phyloP scores from a whole-genome alignment of 2,797 vertebrate genomes.

The Dipus sagitta region DNA sequence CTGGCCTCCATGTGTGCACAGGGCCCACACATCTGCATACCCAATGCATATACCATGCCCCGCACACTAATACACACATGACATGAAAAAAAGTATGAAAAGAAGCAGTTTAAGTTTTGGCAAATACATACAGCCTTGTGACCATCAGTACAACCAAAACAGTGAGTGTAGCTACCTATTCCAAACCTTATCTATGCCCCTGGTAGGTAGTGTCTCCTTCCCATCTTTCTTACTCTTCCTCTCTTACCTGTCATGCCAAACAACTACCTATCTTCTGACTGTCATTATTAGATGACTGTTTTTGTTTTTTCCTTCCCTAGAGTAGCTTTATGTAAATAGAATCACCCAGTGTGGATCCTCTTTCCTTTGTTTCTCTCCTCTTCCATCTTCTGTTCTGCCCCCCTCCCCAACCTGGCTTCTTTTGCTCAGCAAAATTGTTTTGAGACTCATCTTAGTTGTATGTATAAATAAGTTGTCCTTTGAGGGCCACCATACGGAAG shows the following conservation, averaged over 20 bases:
- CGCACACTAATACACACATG: no score
- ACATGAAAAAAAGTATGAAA: background rate
- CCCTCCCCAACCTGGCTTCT: background rate
- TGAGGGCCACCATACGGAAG: background rate
- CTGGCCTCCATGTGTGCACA: no score
- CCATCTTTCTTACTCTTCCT: background rate
- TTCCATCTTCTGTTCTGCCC: background rate
- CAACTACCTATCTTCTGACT: background rate
- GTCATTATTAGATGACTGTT: background rate
- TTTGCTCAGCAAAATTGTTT: constrained; percentile 54
- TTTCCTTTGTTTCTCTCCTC: background rate
- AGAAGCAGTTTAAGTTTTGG: background rate
- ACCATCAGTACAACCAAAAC: background rate
- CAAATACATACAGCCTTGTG: background rate
- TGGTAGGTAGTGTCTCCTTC: background rate
- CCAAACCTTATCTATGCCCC: background rate
- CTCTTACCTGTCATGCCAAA: background rate
- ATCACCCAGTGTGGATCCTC: background rate
- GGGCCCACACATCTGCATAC: no score
- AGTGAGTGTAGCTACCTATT: background rate
- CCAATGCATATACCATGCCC: no score
- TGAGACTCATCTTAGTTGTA: background rate
- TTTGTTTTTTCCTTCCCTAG: background rate
- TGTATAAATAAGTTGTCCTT: constrained; percentile 38
- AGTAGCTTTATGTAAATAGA: background rate